Evolutionary conservation across 2,797 vertebrate species (phyloP).

Genomic region (Poecilia velifera): DNA sequence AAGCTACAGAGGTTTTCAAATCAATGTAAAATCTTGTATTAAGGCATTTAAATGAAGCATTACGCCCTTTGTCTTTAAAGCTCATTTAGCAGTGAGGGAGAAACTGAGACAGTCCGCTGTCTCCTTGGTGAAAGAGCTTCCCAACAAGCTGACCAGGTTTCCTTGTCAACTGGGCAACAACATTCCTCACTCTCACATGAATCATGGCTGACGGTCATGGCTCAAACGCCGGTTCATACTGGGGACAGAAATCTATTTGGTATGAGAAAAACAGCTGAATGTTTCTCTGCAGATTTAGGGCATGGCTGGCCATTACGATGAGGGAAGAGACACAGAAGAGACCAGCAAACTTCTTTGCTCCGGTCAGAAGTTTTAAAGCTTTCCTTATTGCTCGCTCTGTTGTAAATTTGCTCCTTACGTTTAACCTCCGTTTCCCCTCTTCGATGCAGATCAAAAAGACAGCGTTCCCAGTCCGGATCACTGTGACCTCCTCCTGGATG

Average conservation of each 20-base stretch:
- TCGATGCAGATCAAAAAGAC: slow-evolving; percentile 56
- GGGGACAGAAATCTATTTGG: slow-evolving; percentile 10
- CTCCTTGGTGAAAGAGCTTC: slow-evolving; percentile 31
- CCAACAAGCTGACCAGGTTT: slow-evolving; percentile 55
- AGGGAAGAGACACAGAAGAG: slow-evolving; percentile 43
- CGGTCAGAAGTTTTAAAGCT: slow-evolving; percentile 56
- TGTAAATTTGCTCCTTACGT: not conserved
- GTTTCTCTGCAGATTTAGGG: slow-evolving; percentile 28
- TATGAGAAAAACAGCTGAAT: slow-evolving; percentile 18
- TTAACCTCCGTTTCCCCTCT: slow-evolving; percentile 1
- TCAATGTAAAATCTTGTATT: not conserved
- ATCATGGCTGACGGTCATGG: slow-evolving; percentile 5
- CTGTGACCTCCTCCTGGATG: slow-evolving; percentile 71
- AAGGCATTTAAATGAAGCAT: not conserved
- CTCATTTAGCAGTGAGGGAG: not conserved
- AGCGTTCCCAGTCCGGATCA: slow-evolving; percentile 45
- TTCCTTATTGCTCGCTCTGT: not conserved
- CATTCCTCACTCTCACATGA: slow-evolving; percentile 25
- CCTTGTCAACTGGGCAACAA: slow-evolving; percentile 71
- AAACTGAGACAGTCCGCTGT: slow-evolving; percentile 31
- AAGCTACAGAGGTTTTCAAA: not conserved
- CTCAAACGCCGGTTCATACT: slow-evolving; percentile 16
- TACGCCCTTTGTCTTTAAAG: not conserved
- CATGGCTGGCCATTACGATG: slow-evolving; percentile 59
- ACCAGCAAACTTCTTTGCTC: slow-evolving; percentile 57